Conservation (phyloP, 2,113 vertebrate species). For the Gila orcuttii region DNA sequence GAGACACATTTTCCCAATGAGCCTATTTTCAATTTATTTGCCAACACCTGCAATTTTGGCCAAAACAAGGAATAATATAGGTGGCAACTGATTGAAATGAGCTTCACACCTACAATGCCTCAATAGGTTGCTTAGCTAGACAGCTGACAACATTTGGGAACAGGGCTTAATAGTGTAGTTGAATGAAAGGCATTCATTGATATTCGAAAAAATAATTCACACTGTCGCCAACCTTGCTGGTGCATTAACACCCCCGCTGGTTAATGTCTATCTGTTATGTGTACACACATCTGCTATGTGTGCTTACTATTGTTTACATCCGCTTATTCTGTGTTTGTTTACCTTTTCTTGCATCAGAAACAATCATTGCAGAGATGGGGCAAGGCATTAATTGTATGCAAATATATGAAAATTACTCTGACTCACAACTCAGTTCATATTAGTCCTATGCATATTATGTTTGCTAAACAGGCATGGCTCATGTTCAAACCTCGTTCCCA, state of each 20-base stretch:
- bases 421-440: slow-evolving; percentile 71
- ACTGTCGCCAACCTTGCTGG: slow-evolving; percentile 21
- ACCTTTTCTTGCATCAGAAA: slow-evolving; percentile 72
- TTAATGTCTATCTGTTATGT: slow-evolving; percentile 12
- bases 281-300: slow-evolving; percentile 51
- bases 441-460: slow-evolving; percentile 76
- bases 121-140: neutral
- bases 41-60: neutral
- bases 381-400: slow-evolving; percentile 78
- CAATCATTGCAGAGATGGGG: slow-evolving; percentile 66
- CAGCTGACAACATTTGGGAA: neutral
- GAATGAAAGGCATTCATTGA: neutral
- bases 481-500: slow-evolving; percentile 43
- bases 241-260: slow-evolving; percentile 37
- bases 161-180: neutral
- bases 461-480: slow-evolving; percentile 72
- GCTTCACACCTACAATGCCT: neutral
- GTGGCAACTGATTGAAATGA: neutral
- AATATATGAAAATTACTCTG: slow-evolving; percentile 77
- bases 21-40: too few species aligned
- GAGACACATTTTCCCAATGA: too few species aligned
- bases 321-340: slow-evolving; percentile 70
- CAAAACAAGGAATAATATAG: neutral
- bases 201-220: neutral
- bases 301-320: slow-evolving; percentile 70